These are phyloP conservation scores for Rissa tridactyla DNA, from an alignment of 2,113 vertebrate species.

Conservation along the genomic window DNA sequence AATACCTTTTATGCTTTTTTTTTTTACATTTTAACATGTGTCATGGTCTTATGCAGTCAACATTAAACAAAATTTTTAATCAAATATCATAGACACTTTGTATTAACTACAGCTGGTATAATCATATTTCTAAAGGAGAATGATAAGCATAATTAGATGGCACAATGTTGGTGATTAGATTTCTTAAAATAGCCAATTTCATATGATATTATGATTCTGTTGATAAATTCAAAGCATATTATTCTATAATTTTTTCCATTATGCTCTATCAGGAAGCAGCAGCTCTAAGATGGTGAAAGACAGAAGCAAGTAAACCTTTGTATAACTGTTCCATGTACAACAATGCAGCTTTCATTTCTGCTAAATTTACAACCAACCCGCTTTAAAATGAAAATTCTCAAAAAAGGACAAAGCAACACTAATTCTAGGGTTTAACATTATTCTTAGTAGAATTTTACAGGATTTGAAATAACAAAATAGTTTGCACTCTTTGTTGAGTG, in stretches of 20 bases:
- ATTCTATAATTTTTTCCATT: not conserved
- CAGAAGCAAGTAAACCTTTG: not conserved
- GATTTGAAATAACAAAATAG: not conserved
- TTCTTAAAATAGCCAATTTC: not conserved
- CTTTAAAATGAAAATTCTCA: constrained; percentile 2
- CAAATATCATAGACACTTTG: not conserved
- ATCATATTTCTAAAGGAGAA: not conserved
- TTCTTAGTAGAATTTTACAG: not conserved
- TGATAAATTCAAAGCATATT: not conserved
- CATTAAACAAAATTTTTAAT: not conserved
- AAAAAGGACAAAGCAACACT: not conserved
- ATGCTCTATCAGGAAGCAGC: not conserved
- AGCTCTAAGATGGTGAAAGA: not conserved
- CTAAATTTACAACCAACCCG: not conserved
- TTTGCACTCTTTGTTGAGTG: not conserved
- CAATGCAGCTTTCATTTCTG: not conserved
- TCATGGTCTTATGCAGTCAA: not conserved
- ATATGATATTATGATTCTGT: not conserved
- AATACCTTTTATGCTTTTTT: not conserved
- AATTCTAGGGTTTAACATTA: not conserved
- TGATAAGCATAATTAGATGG: not conserved
- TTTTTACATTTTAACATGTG: not conserved
- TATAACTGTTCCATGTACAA: not conserved
- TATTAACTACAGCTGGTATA: not conserved
- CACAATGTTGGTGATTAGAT: not conserved